Conservation (phyloP, 2,113 vertebrate genomes). For the Rostratula benghalensis region DNA sequence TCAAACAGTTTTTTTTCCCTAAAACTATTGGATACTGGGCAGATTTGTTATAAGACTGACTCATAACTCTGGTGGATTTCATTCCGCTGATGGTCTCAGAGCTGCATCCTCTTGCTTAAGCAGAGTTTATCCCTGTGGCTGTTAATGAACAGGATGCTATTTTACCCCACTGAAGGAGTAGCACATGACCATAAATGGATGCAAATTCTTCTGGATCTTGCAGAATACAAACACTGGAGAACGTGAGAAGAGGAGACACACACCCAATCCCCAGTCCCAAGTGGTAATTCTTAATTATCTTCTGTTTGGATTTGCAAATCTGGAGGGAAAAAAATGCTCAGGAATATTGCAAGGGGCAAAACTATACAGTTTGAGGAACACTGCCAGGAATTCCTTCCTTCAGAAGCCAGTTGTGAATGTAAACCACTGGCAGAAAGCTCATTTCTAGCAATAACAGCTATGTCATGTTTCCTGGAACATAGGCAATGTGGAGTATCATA, state of each 20-base stretch:
- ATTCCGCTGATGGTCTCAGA: background rate
- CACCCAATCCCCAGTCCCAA: background rate
- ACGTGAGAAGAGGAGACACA: background rate
- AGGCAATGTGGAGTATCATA: constrained; percentile 15
- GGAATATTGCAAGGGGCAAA: background rate
- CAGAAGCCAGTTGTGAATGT: constrained; percentile 17
- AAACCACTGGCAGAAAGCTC: constrained; percentile 22
- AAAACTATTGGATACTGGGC: background rate
- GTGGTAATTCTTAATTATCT: background rate
- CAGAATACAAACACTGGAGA: background rate
- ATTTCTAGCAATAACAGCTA: constrained; percentile 50
- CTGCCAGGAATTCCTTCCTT: constrained; percentile 47
- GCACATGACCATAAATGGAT: background rate
- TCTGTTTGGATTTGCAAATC: background rate
- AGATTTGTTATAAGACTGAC: background rate
- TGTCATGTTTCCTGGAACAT: constrained; percentile 58
- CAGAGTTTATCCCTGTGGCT: background rate
- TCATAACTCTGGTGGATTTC: background rate
- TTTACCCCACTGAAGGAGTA: background rate
- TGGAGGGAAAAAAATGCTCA: background rate
- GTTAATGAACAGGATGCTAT: background rate
- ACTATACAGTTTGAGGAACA: background rate
- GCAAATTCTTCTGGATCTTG: background rate
- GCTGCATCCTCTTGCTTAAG: background rate
- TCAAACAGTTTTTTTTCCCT: background rate